phyloP scores from a whole-genome alignment of 2,888 invertebrate genomes.

The Gymnocheta viridis region DNA sequence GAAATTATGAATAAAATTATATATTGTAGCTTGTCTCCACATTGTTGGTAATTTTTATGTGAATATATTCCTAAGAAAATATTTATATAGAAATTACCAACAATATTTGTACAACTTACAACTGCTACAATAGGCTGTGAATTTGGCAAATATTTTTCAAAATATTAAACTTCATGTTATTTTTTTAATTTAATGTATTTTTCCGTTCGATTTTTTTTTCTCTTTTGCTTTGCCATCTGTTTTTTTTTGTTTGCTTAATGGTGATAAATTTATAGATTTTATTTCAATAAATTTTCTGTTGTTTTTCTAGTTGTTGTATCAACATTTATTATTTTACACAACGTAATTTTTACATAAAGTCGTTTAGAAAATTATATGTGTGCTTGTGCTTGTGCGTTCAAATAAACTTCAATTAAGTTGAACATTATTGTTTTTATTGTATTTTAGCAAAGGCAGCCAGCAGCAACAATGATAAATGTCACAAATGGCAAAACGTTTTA shows the following conservation, averaged over 20 bases:
- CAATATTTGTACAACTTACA: too few species aligned
- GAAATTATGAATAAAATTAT: conserved; percentile 21
- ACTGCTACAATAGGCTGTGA: too few species aligned
- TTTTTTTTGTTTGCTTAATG: neutral
- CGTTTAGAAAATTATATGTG: conserved; percentile 6
- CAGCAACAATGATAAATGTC: conserved; percentile 57
- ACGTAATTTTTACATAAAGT: neutral
- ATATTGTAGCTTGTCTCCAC: too few species aligned
- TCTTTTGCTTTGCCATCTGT: neutral
- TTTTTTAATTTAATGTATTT: conserved; percentile 12
- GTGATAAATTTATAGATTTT: conserved; percentile 49
- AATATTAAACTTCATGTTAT: conserved; percentile 5
- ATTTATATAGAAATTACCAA: too few species aligned
- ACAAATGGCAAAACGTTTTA: conserved; percentile 60
- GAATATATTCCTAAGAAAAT: too few species aligned
- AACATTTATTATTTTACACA: conserved; percentile 2
- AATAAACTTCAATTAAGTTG: conserved; percentile 64
- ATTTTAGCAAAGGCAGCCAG: neutral
- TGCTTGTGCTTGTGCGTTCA: conserved; percentile 3
- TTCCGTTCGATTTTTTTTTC: conserved; percentile 1
- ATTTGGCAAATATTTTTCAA: conserved; percentile 10
- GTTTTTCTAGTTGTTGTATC: conserved; percentile 2
- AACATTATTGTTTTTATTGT: conserved; percentile 50
- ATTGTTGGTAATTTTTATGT: too few species aligned
- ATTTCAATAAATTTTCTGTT: conserved; percentile 4